Conservation (phyloP, 2,113 vertebrate genomes). For the Crotalus helleri region DNA sequence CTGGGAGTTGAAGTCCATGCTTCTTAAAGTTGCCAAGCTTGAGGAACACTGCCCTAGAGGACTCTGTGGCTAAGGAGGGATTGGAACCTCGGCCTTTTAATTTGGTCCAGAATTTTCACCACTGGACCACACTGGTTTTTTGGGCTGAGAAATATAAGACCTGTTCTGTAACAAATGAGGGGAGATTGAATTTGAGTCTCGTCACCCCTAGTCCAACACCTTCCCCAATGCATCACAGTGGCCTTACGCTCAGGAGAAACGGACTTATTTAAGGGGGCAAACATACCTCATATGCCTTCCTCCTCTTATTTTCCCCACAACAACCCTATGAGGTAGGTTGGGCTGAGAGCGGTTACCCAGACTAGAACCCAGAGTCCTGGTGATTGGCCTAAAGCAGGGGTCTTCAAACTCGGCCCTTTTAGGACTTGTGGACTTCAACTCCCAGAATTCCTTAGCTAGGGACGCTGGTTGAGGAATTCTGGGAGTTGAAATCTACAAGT, state of each 20-base stretch:
- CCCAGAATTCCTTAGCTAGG: too few relatives aligned
- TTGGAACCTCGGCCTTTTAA: background rate
- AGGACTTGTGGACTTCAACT: too few relatives aligned
- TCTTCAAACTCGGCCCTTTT: too few relatives aligned
- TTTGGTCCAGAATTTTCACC: background rate
- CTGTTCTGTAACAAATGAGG: background rate
- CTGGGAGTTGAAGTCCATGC: background rate
- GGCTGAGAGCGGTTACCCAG: too few relatives aligned
- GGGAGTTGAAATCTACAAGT: too few relatives aligned
- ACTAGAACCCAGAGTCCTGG: background rate
- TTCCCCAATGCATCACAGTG: background rate
- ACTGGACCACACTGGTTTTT: background rate
- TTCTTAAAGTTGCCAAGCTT: background rate
- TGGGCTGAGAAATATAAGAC: background rate
- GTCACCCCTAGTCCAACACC: background rate
- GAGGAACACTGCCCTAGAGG: background rate
- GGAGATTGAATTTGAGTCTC: background rate
- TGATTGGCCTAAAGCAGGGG: background rate
- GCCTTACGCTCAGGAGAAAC: background rate
- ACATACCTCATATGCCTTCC: background rate
- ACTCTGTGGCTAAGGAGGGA: background rate
- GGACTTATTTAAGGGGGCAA: background rate
- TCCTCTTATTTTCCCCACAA: too few relatives aligned
- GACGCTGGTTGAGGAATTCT: too few relatives aligned
- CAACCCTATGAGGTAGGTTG: too few relatives aligned